phyloP scores from a whole-genome alignment of 1,140 invertebrate species.

The Drosophila takahashii region DNA sequence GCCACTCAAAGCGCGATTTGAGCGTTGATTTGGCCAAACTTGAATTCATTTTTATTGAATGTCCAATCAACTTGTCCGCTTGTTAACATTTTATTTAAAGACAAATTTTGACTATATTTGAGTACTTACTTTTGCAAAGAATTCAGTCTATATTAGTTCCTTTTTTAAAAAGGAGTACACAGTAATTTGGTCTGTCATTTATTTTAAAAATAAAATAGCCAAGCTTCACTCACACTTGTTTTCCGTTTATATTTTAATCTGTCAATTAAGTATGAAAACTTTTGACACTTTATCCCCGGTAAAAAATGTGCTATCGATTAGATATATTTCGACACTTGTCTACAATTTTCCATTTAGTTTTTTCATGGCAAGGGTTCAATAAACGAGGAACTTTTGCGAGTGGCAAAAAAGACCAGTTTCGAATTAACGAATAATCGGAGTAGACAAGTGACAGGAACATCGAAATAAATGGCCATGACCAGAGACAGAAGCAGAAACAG shows the following conservation, averaged over 20 bases:
- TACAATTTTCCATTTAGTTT: constrained; percentile 3
- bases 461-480: constrained; percentile 41
- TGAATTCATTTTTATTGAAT: neutral
- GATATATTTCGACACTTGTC: neutral
- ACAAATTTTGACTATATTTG: no score
- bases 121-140: no score
- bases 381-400: constrained; percentile 1
- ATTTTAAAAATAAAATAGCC: no score
- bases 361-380: constrained; percentile 17
- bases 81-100: no score
- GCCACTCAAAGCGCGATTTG: neutral
- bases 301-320: constrained; percentile 7
- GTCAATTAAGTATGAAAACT: constrained; percentile 10
- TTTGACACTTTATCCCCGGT: neutral
- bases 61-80: constrained; percentile 1
- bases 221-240: neutral
- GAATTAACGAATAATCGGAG: constrained; percentile 44
- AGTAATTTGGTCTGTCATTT: no score
- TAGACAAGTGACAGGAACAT: constrained; percentile 41
- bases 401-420: constrained; percentile 14
- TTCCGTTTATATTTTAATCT: neutral
- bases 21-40: constrained; percentile 1
- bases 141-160: no score
- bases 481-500: constrained; percentile 5
- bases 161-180: no score